These are phyloP conservation scores for Hirudo medicinalis DNA, from an alignment of 1,140 invertebrate species.

Conservation along the genomic window DNA sequence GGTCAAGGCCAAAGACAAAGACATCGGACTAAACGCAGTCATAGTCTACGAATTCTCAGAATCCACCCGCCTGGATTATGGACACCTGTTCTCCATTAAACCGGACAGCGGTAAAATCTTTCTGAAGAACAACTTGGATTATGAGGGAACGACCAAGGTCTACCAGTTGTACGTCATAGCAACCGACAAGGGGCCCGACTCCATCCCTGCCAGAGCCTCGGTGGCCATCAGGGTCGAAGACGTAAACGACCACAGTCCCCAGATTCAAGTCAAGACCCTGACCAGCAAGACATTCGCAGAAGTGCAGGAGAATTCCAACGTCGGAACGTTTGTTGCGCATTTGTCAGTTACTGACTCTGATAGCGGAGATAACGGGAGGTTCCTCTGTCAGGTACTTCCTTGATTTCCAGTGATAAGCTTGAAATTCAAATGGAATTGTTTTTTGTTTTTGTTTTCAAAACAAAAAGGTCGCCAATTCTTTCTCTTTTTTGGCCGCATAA, in stretches of 20 bases:
- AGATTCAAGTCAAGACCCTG: conserved; percentile 21
- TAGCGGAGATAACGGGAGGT: conserved; percentile 17
- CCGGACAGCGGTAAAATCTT: conserved; percentile 17
- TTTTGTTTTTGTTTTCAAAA: too few relatives aligned
- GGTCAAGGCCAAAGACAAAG: conserved; percentile 50
- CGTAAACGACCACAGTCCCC: conserved; percentile 40
- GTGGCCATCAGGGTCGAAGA: conserved; percentile 44
- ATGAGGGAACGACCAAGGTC: conserved; percentile 12
- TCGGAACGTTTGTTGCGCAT: conserved; percentile 17
- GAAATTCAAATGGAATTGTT: too few relatives aligned
- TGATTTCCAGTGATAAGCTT: too few relatives aligned
- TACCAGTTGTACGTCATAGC: conserved; percentile 20
- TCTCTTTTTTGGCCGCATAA: too few relatives aligned
- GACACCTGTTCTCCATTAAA: conserved; percentile 20
- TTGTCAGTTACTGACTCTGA: conserved; percentile 17
- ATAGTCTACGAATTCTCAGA: conserved; percentile 60
- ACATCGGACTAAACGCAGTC: conserved; percentile 33
- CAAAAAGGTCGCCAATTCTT: too few relatives aligned
- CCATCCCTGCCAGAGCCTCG: conserved; percentile 16
- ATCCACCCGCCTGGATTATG: conserved; percentile 18
- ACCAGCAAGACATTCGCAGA: conserved; percentile 6
- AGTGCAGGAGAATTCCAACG: conserved; percentile 19
- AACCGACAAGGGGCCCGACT: conserved; percentile 19
- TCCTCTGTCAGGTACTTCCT: conserved; percentile 4
- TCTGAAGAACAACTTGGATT: conserved; percentile 18